A percentile compares a stretch with the other conserved stretches of the same genome.
phyloP scores from a whole-genome alignment of 2,888 invertebrate species.

The Platypus cylindrus region DNA sequence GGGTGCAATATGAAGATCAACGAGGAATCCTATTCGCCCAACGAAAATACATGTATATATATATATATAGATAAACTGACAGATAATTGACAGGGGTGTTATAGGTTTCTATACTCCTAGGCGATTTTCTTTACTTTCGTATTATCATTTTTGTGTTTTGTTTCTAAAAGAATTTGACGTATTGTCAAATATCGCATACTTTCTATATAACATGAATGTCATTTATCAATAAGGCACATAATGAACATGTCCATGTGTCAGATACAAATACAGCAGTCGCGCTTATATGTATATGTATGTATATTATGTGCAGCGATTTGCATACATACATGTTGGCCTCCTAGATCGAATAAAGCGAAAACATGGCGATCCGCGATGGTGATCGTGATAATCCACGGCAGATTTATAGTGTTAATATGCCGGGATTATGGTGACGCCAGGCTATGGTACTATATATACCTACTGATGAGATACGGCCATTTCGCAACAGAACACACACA shows the following conservation, averaged over 20 bases:
- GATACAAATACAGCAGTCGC: conserved; percentile 6
- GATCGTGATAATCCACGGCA: conserved; percentile 38
- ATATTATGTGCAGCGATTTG: conserved; percentile 7
- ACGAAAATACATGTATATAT: too few species aligned
- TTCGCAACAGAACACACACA: too few species aligned
- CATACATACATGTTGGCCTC: conserved; percentile 7
- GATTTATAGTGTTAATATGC: conserved; percentile 54
- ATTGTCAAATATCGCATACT: too few species aligned
- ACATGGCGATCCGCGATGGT: conserved; percentile 28
- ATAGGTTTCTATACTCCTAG: too few species aligned
- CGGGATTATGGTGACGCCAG: conserved; percentile 40
- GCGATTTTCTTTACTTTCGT: too few species aligned
- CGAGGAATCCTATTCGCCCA: conserved; percentile 40
- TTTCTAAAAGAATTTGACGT: too few species aligned
- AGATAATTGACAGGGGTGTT: too few species aligned
- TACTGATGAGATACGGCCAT: conserved; percentile 11
- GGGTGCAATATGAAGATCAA: conserved; percentile 53
- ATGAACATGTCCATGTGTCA: conserved; percentile 10
- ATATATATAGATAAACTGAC: too few species aligned
- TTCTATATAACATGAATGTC: too few species aligned
- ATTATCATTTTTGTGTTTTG: too few species aligned
- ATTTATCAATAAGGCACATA: too few species aligned
- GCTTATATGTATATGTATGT: too few species aligned
- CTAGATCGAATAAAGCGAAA: conserved; percentile 10
- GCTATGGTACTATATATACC: conserved; percentile 21